Evolutionary conservation across 2,888 invertebrate species (phyloP), one percentile per base, ranked within the genome.

Genomic region (Acronicta alni): DNA sequence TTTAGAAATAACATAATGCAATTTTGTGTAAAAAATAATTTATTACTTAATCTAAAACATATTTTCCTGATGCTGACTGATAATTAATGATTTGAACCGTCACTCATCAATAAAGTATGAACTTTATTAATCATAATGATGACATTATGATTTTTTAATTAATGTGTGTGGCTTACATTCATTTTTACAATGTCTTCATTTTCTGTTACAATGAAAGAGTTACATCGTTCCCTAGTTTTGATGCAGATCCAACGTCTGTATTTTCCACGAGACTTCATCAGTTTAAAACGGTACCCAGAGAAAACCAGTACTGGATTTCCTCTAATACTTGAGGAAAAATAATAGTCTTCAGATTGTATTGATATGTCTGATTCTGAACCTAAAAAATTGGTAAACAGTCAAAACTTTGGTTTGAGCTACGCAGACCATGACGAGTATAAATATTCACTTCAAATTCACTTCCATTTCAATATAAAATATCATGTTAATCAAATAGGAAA

Each of bases 231-330:
- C 17, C 76, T 71, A 2, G 84, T 82, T 66, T 82, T 83, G 62
- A 83, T 87, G 47, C 88, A 88, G 12, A 81, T 70, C 88, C 88
- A 88, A 14, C 85, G 55, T 38, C 75, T 71, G n/a, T 55, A 70
- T 6, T 35, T 51, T 1, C 77, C 81, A 3, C 56, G 69, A 9
- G 60, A 59, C 61, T 71, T 82, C 77, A 79, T 80, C n/a, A 83
- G 57, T 55, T 85, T 85, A 42, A 75, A 87, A 8, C 85, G 72
- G 23, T 84, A 52, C 0, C 72, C 74, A 6, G 79, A 80, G 10
- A 85, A 55, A 6, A 87, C 74, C 7, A 87, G 57, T 23, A 86
- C 78, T 1, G 76, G 77, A 23, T 86, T 86, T 1, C 87, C 87
- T 48, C 63, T 73, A 45, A 65, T 78, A 48, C 86, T 86, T n/a